A percentile compares a stretch with the other conserved stretches of the same genome.
Conservation (phyloP, 2,888 invertebrate species). For the Saturnia pavonia region DNA sequence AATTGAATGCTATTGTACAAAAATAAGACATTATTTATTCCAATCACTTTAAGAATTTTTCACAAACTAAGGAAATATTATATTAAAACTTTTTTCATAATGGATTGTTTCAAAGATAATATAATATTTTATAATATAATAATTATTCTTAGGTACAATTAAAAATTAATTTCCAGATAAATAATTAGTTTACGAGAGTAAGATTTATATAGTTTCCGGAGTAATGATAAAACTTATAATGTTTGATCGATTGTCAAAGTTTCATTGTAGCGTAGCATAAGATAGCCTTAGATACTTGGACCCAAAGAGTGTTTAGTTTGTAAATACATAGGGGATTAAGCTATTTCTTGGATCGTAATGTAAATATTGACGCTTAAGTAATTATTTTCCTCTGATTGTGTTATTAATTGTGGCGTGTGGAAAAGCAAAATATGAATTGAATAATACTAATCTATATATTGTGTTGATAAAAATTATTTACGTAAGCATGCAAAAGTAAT, state of each 20-base stretch:
- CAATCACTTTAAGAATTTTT: neutral
- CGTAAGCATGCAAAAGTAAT: neutral
- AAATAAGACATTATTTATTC: neutral
- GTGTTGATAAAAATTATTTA: neutral
- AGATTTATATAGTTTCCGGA: constrained; percentile 31
- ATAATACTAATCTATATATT: neutral
- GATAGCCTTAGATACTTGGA: constrained; percentile 23
- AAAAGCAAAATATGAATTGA: constrained; percentile 17
- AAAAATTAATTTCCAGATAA: neutral
- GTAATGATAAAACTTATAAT: constrained; percentile 32
- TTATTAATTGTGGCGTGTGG: constrained; percentile 13
- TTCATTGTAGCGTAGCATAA: constrained; percentile 28
- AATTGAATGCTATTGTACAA: neutral
- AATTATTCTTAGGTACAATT: neutral
- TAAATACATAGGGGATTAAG: constrained; percentile 8
- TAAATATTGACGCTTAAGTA: constrained; percentile 15
- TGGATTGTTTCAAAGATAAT: neutral
- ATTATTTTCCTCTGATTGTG: constrained; percentile 3
- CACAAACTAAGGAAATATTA: neutral
- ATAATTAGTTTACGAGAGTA: constrained; percentile 22
- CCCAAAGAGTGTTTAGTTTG: constrained; percentile 19
- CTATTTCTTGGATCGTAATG: constrained; percentile 1
- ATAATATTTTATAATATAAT: neutral
- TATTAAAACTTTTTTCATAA: neutral
- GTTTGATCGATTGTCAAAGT: constrained; percentile 28